A percentile compares a stretch with the other conserved stretches of the same genome.
phyloP scores from a whole-genome alignment of 2,888 invertebrate genomes.

The Melanotus villosus region DNA sequence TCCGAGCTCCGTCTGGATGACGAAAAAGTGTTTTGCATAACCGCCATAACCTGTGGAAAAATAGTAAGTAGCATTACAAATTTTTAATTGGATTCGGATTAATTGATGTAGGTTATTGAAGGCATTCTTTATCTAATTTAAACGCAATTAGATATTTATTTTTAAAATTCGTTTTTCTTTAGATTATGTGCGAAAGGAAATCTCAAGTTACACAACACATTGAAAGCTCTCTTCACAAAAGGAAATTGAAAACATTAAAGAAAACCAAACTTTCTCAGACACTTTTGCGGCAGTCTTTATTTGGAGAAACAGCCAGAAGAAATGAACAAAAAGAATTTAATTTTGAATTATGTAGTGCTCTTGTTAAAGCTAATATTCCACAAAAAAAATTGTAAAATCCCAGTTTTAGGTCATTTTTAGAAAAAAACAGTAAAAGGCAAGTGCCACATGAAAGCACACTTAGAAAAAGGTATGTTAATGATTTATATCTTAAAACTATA shows the following conservation, averaged over 20 bases:
- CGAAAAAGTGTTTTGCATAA: too few relatives aligned
- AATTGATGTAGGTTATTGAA: too few relatives aligned
- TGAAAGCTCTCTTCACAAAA: neutral
- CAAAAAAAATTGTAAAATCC: neutral
- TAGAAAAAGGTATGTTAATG: neutral
- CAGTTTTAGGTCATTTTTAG: neutral
- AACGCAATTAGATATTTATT: too few relatives aligned
- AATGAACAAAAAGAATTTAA: neutral
- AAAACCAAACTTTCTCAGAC: conserved; percentile 6
- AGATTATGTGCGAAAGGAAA: neutral
- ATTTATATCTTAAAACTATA: neutral
- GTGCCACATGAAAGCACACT: neutral
- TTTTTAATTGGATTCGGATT: too few relatives aligned
- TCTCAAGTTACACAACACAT: neutral
- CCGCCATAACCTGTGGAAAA: too few relatives aligned
- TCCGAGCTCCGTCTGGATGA: too few relatives aligned
- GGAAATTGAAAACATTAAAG: neutral
- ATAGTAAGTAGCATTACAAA: too few relatives aligned
- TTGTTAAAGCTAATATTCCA: neutral
- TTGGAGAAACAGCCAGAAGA: neutral
- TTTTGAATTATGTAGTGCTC: neutral
- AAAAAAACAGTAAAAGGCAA: neutral
- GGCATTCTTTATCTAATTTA: too few relatives aligned
- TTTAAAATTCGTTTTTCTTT: neutral
- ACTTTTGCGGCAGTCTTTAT: neutral